Percentiles rank a stretch among this genome's conserved stretches.
These are phyloP conservation scores for Netelia virgata DNA, from an alignment of 2,888 invertebrate species.

Conservation along the genomic window DNA sequence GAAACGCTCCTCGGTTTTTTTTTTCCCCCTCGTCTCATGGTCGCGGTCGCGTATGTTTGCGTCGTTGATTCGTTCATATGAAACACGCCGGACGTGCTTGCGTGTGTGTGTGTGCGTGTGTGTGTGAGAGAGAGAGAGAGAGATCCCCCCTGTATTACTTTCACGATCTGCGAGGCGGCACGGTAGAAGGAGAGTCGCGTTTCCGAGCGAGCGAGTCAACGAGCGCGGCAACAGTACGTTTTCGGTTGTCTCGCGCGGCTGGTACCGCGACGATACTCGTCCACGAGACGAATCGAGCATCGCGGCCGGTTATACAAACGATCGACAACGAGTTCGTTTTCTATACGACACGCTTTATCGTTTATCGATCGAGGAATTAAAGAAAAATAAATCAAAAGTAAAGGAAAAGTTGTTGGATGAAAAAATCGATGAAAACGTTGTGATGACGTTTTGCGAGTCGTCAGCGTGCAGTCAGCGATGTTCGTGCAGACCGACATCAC, in stretches of 20 bases:
- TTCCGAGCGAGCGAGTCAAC: conserved; percentile 32
- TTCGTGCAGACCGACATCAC: conserved; percentile 74
- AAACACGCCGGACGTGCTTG: background rate
- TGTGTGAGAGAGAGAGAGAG: background rate
- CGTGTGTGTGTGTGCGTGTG: no score
- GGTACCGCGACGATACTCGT: conserved; percentile 3
- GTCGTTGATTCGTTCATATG: background rate
- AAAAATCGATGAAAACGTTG: conserved; percentile 14
- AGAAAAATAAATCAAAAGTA: background rate
- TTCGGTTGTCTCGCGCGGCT: conserved; percentile 53
- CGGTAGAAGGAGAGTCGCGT: conserved; percentile 42
- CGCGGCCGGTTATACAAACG: background rate
- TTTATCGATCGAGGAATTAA: background rate
- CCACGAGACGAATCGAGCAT: background rate
- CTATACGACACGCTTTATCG: background rate
- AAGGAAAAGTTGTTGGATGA: background rate
- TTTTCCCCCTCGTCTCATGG: conserved; percentile 33
- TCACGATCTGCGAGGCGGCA: conserved; percentile 58
- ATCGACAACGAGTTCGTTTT: background rate
- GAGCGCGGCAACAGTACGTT: conserved; percentile 58
- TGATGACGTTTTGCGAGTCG: conserved; percentile 57
- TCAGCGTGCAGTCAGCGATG: conserved; percentile 64
- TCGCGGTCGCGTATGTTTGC: conserved; percentile 35
- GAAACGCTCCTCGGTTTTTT: background rate
- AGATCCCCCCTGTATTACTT: conserved; percentile 36